These are phyloP conservation scores for Temnothorax rugatulus DNA, from an alignment of 2,888 invertebrate species.

Conservation along the genomic window DNA sequence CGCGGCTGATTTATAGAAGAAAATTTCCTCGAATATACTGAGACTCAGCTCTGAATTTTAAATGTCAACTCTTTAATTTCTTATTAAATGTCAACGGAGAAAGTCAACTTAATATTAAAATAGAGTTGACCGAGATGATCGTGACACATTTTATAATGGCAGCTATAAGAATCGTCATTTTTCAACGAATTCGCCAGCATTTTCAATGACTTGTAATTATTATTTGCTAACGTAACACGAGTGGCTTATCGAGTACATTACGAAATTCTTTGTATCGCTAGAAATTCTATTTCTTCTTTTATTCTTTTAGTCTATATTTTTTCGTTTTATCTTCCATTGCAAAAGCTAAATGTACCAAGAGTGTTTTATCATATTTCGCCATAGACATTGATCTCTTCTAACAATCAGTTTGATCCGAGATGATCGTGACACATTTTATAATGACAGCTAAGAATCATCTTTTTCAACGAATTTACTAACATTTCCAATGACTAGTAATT, in stretches of 20 bases:
- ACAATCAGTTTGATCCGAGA: no score
- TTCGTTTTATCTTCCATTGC: not conserved
- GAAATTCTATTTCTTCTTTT: not conserved
- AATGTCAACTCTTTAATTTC: slow-evolving; percentile 11
- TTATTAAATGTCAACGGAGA: slow-evolving; percentile 17
- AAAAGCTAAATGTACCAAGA: not conserved
- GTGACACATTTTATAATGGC: not conserved
- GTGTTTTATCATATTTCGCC: not conserved
- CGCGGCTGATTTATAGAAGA: slow-evolving; percentile 15
- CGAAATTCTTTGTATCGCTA: not conserved
- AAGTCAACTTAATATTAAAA: slow-evolving; percentile 21
- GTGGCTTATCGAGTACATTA: no score
- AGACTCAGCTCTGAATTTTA: not conserved
- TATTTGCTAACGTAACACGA: no score
- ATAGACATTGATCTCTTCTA: not conserved
- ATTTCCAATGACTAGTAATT: no score
- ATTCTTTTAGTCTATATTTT: not conserved
- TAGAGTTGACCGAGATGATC: not conserved
- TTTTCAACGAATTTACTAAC: no score
- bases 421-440: no score
- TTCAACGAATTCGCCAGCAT: no score
- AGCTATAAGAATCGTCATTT: not conserved
- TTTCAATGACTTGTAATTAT: no score
- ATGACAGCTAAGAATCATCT: no score
- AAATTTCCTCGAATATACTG: not conserved